phyloP scores from a whole-genome alignment of 2,888 invertebrate genomes.

The Amaurobius ferox region DNA sequence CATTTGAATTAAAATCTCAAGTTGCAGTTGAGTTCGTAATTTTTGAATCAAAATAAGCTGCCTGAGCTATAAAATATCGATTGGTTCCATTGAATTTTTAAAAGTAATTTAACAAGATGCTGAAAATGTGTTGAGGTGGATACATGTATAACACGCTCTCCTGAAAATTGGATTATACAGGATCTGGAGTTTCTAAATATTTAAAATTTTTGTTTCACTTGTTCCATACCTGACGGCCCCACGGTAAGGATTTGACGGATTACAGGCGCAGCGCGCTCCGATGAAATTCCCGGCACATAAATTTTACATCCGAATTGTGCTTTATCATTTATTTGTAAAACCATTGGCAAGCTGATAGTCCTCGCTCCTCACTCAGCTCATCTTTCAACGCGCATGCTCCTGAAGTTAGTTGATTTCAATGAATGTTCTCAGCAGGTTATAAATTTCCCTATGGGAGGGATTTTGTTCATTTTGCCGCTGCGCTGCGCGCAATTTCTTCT shows the following conservation, averaged over 20 bases:
- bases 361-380: too few species aligned
- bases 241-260: conserved; percentile 50
- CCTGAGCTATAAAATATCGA: too few species aligned
- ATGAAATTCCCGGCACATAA: conserved; percentile 47
- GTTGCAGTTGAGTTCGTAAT: too few species aligned
- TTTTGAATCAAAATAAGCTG: too few species aligned
- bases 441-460: too few species aligned
- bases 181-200: conserved; percentile 49
- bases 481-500: too few species aligned
- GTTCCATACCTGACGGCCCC: conserved; percentile 31
- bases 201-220: conserved; percentile 62
- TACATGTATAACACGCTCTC: conserved; percentile 15
- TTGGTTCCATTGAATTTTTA: conserved; percentile 20
- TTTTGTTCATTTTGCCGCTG: too few species aligned
- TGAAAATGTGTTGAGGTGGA: conserved; percentile 27
- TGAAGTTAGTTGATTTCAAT: too few species aligned
- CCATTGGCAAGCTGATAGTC: too few species aligned
- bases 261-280: conserved; percentile 35
- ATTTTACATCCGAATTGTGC: conserved; percentile 29
- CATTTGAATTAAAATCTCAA: too few species aligned
- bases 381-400: too few species aligned
- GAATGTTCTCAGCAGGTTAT: too few species aligned
- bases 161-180: conserved; percentile 46
- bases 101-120: conserved; percentile 35
- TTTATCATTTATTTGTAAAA: conserved; percentile 49